Base-by-base conservation (phyloP, 2,113 vertebrate genomes). In the Daphoenositta chrysoptera region DNA sequence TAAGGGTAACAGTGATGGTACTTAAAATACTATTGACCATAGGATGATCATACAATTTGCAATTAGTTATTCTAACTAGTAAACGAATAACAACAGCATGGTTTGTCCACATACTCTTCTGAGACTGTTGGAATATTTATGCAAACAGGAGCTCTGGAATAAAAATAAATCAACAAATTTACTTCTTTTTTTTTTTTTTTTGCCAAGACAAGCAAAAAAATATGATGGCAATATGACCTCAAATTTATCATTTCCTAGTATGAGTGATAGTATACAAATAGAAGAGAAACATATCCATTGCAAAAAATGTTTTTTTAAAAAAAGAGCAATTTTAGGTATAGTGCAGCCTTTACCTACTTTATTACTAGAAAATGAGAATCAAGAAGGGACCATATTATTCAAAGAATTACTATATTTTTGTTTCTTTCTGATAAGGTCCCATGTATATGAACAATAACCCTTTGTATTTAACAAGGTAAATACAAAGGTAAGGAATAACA, bases 381-480 rank as follows among this genome's bases (percentile, higher is more conserved):
- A 73, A 35, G 30, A 94, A 54, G 42, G 5, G 3, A 73, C 13
- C 23, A 60, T 71, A 95, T 56, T 87, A 80, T 81, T 95, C 30
- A 77, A 58, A 93, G 82, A 90, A 48, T 57, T 83, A 66, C 35
- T 61, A 63, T 64, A 75, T 69, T 84, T 87, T 42, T 23, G 7
- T 10, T 94, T 94, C 47, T 71, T 90, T 90, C 72, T 90, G 77
- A 89, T 81, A 89, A 85, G 30, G 57, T 63, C 28, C 31, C 31
- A 61, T 28, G n/a, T 68, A 89, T 65, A 69, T 30, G n/a, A 95
- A 73, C 56, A 95, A 91, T 42, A 96, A 51, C 31, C 40, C 75
- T 96, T 95, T 89, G 33, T 84, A 83, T 96, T 84, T 93, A 97
- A 94, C 95, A 97, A 96, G 47, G 47, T 45, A 69, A 69, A 78